phyloP scores from a whole-genome alignment of 2,888 invertebrate species.

The Pristionchus exspectatus region DNA sequence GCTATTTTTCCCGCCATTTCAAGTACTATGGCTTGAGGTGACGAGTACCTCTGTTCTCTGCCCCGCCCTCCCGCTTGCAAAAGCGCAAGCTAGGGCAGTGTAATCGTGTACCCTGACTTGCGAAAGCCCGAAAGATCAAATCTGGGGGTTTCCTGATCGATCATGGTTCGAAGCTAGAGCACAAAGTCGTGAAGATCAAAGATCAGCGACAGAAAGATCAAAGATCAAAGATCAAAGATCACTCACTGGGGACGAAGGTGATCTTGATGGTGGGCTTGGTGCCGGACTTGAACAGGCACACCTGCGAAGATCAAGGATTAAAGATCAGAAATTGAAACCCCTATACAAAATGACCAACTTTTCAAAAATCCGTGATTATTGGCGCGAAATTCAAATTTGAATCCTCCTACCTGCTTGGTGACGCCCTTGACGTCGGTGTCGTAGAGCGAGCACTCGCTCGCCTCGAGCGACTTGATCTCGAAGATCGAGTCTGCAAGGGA shows the following conservation, averaged over 20 bases:
- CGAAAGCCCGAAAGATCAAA: neutral
- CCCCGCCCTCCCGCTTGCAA: too few relatives aligned
- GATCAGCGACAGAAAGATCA: neutral
- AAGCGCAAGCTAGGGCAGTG: neutral
- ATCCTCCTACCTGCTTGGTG: neutral
- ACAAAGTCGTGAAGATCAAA: neutral
- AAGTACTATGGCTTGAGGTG: too few relatives aligned
- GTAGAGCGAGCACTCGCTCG: conserved; percentile 30
- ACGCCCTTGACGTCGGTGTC: neutral
- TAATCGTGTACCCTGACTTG: neutral
- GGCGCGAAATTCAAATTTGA: conserved; percentile 32
- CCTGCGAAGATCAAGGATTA: conserved; percentile 25
- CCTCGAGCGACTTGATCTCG: neutral
- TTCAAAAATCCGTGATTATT: neutral
- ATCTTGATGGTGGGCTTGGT: conserved; percentile 45
- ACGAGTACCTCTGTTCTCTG: too few relatives aligned
- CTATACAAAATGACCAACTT: neutral
- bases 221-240: conserved; percentile 41
- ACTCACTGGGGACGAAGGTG: conserved; percentile 49
- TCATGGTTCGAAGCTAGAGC: neutral
- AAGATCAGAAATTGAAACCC: neutral
- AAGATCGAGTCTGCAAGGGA: conserved; percentile 21
- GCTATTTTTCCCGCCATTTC: too few relatives aligned
- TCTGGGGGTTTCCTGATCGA: neutral
- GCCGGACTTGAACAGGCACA: conserved; percentile 46